These are phyloP conservation scores for Barnardius zonarius DNA, from an alignment of 2,113 vertebrate species.

Conservation along the genomic window DNA sequence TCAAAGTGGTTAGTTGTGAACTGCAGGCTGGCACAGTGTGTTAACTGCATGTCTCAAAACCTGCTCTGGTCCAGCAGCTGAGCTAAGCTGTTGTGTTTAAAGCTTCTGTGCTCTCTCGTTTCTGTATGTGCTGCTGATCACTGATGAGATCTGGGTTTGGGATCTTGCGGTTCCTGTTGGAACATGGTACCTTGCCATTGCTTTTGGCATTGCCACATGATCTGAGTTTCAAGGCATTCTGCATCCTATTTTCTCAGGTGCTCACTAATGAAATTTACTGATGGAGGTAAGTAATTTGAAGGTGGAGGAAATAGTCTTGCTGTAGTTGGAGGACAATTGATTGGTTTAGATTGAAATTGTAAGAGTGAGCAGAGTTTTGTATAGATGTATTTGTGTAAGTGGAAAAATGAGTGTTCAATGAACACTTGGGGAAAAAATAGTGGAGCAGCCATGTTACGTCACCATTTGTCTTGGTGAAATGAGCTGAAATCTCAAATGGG, in stretches of 20 bases:
- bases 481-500: not conserved
- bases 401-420: not conserved
- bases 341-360: not conserved
- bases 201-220: not conserved
- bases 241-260: not conserved
- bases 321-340: not conserved
- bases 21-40: not conserved
- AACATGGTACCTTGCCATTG: not conserved
- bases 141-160: not conserved
- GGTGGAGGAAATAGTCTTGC: not conserved
- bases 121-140: not conserved
- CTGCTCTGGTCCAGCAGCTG: not conserved
- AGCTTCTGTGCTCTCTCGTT: not conserved
- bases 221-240: not conserved
- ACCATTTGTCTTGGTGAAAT: not conserved
- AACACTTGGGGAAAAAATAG: not conserved
- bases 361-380: not conserved
- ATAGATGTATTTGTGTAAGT: not conserved
- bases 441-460: not conserved
- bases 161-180: fast-evolving
- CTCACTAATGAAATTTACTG: not conserved
- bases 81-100: not conserved
- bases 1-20: not conserved
- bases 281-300: not conserved
- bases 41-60: not conserved